A percentile compares a stretch with the other conserved stretches of the same genome.
phyloP scores from a whole-genome alignment of 2,113 vertebrate species.

The Leucoraja erinaceus region DNA sequence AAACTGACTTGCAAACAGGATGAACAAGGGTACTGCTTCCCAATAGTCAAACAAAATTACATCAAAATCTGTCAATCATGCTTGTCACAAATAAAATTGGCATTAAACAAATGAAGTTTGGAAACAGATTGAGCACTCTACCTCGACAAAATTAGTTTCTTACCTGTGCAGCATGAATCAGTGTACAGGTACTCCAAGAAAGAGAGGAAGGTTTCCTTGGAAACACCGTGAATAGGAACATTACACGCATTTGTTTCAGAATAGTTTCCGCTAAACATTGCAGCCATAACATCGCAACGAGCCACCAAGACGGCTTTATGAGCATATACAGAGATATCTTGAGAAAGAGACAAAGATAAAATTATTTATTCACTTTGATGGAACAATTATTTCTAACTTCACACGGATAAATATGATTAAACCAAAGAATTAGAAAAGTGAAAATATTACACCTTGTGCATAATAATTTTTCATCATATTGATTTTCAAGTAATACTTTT shows the following conservation, averaged over 20 bases:
- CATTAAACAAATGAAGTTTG: not conserved
- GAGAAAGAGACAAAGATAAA: slow-evolving; percentile 33
- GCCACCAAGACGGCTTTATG: slow-evolving; percentile 87
- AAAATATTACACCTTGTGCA: not conserved
- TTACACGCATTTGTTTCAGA: slow-evolving; percentile 80
- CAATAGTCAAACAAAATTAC: too few species aligned
- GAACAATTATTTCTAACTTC: not conserved
- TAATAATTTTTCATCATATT: not conserved
- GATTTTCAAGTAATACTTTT: not conserved
- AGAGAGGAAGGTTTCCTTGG: slow-evolving; percentile 90
- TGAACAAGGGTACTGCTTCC: too few species aligned
- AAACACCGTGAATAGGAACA: slow-evolving; percentile 86
- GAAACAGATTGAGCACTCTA: not conserved
- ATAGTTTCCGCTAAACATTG: slow-evolving; percentile 95
- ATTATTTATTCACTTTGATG: not conserved
- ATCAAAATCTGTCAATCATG: too few species aligned
- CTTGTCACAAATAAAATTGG: too few species aligned
- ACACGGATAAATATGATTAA: not conserved
- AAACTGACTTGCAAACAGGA: too few species aligned
- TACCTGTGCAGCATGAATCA: slow-evolving; percentile 90
- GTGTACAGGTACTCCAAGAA: slow-evolving; percentile 96
- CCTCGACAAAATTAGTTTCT: slow-evolving; percentile 42
- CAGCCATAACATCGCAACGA: slow-evolving; percentile 92
- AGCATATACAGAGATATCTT: slow-evolving; percentile 79
- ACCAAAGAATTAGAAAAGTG: not conserved